Evolutionary conservation across 2,797 vertebrate species (phyloP), one percentile per base, ranked within the genome.

Genomic region (Enteromius viviparus): DNA sequence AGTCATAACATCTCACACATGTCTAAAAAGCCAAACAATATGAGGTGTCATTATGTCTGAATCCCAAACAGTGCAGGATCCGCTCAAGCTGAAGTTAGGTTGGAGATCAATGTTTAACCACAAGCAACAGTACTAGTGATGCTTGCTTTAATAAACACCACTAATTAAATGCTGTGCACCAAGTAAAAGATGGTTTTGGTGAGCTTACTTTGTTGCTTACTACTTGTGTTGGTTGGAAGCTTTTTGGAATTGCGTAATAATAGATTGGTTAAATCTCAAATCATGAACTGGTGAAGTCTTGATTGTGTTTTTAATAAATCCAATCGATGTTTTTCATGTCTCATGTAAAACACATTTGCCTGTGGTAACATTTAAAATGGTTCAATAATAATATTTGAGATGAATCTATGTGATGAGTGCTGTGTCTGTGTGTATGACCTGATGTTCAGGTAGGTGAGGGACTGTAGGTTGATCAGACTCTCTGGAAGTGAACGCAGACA

Each of bases 371-470:
- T 68, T 68, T n/a, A n/a, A 42, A 68, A 68, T 6, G 40, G 10
- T 69, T 40, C 32, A 66, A 37, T 37, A 37, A 8, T 9, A 40
- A 69, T 8, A 0, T 47, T 29, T 47, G 10, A 17, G 7, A 47
- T 29, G 19, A 32, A 60, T 58, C 23, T 81, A 76, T 70, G 23
- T 45, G 17, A 40, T 70, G 23, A 47, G 34, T 58, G 69, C n/a
- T 32, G n/a, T 42, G 71, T 53, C 42, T 29, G 12, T 60, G 23
- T 23, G 85, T 42, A 3, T 94, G 95, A 99, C 98, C 98, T 99
- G 94, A 99, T 96, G 94, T 99, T 98, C 87, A 99, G 93, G 93
- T 96, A 97, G 0, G 96, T 98, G 87, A 99, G 94, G 2, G 96
- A 95, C 90, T 98, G 97, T 58, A 99, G 92, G 86, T 99, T 97